A percentile compares a stretch with the other conserved stretches of the same genome.
These are phyloP conservation scores for Lepidurus couesii DNA, from an alignment of 1,140 invertebrate species.

Conservation along the genomic window DNA sequence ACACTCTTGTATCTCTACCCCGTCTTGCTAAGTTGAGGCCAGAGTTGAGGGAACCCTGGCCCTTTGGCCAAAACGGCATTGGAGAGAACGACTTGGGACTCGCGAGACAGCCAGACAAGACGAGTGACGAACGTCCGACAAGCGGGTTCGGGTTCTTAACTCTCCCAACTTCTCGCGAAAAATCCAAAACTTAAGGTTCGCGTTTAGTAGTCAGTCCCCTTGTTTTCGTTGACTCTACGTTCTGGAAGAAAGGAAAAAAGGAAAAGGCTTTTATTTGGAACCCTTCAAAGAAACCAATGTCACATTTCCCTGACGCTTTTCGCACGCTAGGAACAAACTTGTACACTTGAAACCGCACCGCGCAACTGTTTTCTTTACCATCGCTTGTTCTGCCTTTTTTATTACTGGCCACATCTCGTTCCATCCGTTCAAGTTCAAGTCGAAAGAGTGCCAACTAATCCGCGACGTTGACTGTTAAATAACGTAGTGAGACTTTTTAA, in stretches of 20 bases:
- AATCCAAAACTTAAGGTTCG: background rate
- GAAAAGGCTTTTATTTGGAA: background rate
- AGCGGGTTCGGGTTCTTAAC: background rate
- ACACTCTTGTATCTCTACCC: background rate
- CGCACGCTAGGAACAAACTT: background rate
- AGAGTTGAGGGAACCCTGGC: background rate
- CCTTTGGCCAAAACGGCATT: background rate
- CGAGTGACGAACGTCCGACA: constrained; percentile 16
- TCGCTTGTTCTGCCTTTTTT: background rate
- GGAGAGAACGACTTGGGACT: background rate
- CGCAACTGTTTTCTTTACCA: background rate
- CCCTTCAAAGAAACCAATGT: background rate
- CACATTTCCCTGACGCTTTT: background rate
- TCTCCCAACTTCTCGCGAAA: background rate
- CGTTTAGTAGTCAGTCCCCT: no score
- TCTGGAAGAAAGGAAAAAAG: background rate
- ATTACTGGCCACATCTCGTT: background rate
- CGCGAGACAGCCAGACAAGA: background rate
- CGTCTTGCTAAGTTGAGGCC: constrained; percentile 3
- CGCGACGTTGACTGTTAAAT: background rate
- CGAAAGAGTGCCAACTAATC: background rate
- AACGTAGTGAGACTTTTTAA: background rate
- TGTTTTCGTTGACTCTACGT: no score
- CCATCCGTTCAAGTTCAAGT: background rate
- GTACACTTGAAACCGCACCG: background rate